A percentile compares a stretch with the other conserved stretches of the same genome.
These are phyloP conservation scores for Leptonema lineaticorne DNA, from an alignment of 1,140 invertebrate genomes.

Conservation along the genomic window DNA sequence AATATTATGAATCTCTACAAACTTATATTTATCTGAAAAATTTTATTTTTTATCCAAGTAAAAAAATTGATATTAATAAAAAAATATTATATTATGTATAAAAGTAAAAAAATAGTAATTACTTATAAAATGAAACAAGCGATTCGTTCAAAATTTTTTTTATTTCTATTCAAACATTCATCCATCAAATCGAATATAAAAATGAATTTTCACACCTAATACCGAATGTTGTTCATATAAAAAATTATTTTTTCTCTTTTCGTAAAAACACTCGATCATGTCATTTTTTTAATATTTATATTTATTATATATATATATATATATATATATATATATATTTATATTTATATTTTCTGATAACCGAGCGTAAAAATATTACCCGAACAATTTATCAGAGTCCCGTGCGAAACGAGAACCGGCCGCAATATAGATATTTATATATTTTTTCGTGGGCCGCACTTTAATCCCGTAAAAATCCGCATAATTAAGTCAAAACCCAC, in stretches of 20 bases:
- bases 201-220: slow-evolving; percentile 10
- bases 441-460: not conserved
- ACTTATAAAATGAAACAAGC: too few relatives aligned
- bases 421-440: not conserved
- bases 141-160: too few relatives aligned
- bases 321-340: too few relatives aligned
- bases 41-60: too few relatives aligned
- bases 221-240: too few relatives aligned
- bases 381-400: slow-evolving; percentile 1
- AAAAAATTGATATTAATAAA: too few relatives aligned
- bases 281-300: not conserved
- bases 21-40: too few relatives aligned
- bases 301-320: too few relatives aligned
- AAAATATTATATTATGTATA: too few relatives aligned
- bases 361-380: slow-evolving; percentile 2
- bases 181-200: slow-evolving; percentile 15
- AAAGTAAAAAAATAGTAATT: too few relatives aligned
- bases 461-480: not conserved
- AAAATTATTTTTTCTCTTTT: slow-evolving; percentile 4
- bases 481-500: slow-evolving; percentile 4
- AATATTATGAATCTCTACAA: too few relatives aligned
- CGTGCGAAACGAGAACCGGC: not conserved
- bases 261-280: slow-evolving; percentile 8
- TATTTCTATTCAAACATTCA: slow-evolving; percentile 1
- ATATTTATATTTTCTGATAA: not conserved